Evolutionary conservation across 2,888 invertebrate genomes (phyloP).

Genomic region (Cotesia congregata): DNA sequence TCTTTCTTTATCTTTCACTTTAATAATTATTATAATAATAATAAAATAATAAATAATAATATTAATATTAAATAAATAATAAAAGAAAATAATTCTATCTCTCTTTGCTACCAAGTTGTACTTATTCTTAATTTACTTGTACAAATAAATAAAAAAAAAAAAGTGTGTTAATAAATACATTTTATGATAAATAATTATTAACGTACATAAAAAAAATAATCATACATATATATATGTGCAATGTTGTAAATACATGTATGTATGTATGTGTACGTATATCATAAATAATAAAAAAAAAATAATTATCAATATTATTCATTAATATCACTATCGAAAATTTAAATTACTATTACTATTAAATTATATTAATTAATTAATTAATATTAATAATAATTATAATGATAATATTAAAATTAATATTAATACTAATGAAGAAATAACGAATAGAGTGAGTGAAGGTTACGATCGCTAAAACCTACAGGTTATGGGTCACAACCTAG

Average conservation of each 20-base stretch:
- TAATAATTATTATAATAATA: conserved; percentile 63
- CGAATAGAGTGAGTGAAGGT: conserved; percentile 17
- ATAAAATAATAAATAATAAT: conserved; percentile 56
- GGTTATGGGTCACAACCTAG: conserved; percentile 4
- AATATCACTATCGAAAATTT: conserved; percentile 52
- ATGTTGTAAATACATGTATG: conserved; percentile 47
- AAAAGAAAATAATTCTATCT: conserved; percentile 68
- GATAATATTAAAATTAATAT: conserved; percentile 17
- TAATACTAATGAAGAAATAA: conserved; percentile 11
- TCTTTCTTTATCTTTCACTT: conserved; percentile 51
- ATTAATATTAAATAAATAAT: conserved; percentile 66
- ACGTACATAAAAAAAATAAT: conserved; percentile 61
- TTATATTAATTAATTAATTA: conserved; percentile 11
- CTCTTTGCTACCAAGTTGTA: conserved; percentile 72
- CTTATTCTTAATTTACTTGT: conserved; percentile 72
- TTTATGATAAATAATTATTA: conserved; percentile 44
- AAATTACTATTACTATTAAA: neutral
- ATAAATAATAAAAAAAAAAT: conserved; percentile 59
- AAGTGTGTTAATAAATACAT: conserved; percentile 67
- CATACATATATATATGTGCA: conserved; percentile 52
- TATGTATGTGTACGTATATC: conserved; percentile 48
- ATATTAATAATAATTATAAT: conserved; percentile 30
- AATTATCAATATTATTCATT: conserved; percentile 53
- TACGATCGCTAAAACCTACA: neutral
- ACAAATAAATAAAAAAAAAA: conserved; percentile 59